phyloP scores from a whole-genome alignment of 2,888 invertebrate species.

The Lissocephala sabroskyi region DNA sequence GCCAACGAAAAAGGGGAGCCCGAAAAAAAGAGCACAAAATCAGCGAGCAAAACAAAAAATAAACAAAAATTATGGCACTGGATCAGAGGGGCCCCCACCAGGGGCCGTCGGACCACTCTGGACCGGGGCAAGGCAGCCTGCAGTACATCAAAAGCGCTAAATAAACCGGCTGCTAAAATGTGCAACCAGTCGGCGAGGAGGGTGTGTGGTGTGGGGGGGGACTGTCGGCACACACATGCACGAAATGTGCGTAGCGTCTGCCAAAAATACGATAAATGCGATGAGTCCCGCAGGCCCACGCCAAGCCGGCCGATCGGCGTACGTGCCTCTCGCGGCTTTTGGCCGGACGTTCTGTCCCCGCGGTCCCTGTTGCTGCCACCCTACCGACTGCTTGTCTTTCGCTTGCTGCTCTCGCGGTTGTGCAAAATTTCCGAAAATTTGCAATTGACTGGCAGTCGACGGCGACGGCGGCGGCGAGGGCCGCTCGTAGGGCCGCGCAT shows the following conservation, averaged over 20 bases:
- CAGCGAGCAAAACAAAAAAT: conserved; percentile 32
- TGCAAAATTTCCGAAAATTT: conserved; percentile 61
- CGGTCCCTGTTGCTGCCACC: background rate
- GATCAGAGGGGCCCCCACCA: conserved; percentile 33
- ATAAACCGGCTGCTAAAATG: conserved; percentile 42
- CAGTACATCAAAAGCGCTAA: conserved; percentile 33
- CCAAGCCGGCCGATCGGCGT: conserved; percentile 20
- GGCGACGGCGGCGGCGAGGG: conserved; percentile 13
- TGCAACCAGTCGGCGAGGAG: conserved; percentile 12
- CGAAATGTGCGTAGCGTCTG: conserved; percentile 61
- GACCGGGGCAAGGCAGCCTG: conserved; percentile 1
- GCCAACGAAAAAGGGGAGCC: conserved; percentile 39
- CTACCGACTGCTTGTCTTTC: conserved; percentile 4
- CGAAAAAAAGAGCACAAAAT: conserved; percentile 36
- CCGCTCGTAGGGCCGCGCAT: background rate
- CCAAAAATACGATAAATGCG: conserved; percentile 40
- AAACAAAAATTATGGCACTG: conserved; percentile 65
- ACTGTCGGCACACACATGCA: conserved; percentile 29
- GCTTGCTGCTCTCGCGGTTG: background rate
- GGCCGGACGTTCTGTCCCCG: too few species aligned
- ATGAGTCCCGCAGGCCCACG: conserved; percentile 19
- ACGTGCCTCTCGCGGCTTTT: conserved; percentile 20
- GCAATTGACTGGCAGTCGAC: conserved; percentile 54
- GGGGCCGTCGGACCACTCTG: background rate
- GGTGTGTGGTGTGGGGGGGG: background rate